A percentile compares a stretch with the other conserved stretches of the same genome.
Conservation (phyloP, 2,888 invertebrate genomes). For the Gnatocerus cornutus region DNA sequence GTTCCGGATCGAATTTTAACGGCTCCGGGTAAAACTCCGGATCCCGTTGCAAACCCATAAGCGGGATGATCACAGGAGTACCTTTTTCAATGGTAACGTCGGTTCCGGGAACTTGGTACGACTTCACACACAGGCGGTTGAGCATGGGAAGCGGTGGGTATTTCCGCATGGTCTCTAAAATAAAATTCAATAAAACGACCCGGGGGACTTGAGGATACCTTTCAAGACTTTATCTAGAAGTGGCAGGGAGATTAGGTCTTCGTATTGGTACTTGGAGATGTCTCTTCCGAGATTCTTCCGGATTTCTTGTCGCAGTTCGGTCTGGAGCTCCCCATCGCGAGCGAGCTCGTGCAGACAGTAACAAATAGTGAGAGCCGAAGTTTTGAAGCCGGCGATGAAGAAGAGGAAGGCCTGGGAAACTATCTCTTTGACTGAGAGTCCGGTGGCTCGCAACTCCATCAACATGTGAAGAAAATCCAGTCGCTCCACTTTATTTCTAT, state of each 20-base stretch:
- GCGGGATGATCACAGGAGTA: conserved; percentile 35
- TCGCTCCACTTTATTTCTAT: conserved; percentile 68
- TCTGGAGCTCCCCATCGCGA: conserved; percentile 67
- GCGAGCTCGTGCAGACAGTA: conserved; percentile 74
- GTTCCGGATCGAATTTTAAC: conserved; percentile 34
- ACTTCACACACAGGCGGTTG: conserved; percentile 36
- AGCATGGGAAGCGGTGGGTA: conserved; percentile 41
- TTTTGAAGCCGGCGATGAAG: conserved; percentile 77
- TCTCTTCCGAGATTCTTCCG: conserved; percentile 60
- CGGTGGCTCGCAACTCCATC: conserved; percentile 67
- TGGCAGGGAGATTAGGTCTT: conserved; percentile 69
- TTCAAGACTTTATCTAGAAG: conserved; percentile 68
- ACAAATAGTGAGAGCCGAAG: conserved; percentile 74
- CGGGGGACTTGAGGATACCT: conserved; percentile 50
- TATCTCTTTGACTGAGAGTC: conserved; percentile 56
- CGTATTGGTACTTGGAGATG: conserved; percentile 66
- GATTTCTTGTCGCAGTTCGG: conserved; percentile 69
- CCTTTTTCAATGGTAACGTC: conserved; percentile 33
- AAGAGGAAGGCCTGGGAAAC: conserved; percentile 75
- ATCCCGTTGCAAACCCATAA: conserved; percentile 40
- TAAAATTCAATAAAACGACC: neutral
- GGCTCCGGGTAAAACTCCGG: conserved; percentile 40
- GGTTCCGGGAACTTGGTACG: conserved; percentile 34
- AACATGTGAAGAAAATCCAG: conserved; percentile 75
- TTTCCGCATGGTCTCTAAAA: conserved; percentile 39